These are phyloP conservation scores for Tipula unca DNA, from an alignment of 2,888 invertebrate genomes.

Conservation along the genomic window DNA sequence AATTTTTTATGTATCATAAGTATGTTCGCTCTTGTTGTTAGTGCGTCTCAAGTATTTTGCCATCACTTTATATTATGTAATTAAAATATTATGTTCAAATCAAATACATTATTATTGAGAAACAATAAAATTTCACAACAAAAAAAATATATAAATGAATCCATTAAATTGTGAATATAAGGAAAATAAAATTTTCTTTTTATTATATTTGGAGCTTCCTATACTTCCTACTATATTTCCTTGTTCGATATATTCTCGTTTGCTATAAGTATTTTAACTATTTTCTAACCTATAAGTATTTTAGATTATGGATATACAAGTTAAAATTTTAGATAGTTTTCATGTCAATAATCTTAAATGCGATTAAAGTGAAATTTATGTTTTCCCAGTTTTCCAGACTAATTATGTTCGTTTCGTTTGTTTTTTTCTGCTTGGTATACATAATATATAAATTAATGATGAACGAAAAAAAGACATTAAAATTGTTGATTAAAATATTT, in stretches of 20 bases:
- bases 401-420: not conserved
- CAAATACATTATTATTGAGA: not conserved
- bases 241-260: no score
- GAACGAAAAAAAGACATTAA: not conserved
- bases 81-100: not conserved
- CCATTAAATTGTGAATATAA: not conserved
- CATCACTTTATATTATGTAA: not conserved
- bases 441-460: not conserved
- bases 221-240: no score
- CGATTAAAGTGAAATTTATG: not conserved
- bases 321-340: no score
- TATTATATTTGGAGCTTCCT: not conserved
- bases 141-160: not conserved
- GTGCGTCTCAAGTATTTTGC: not conserved
- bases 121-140: not conserved
- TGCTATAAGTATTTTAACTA: no score
- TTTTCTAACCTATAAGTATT: no score
- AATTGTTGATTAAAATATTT: conserved; percentile 8
- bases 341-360: no score
- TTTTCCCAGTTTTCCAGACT: no score
- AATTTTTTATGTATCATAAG: not conserved
- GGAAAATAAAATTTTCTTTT: not conserved
- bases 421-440: not conserved
- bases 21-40: not conserved
- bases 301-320: no score